These are phyloP conservation scores for Sycophaga agraensis DNA, from an alignment of 1,140 invertebrate genomes.

Conservation along the genomic window DNA sequence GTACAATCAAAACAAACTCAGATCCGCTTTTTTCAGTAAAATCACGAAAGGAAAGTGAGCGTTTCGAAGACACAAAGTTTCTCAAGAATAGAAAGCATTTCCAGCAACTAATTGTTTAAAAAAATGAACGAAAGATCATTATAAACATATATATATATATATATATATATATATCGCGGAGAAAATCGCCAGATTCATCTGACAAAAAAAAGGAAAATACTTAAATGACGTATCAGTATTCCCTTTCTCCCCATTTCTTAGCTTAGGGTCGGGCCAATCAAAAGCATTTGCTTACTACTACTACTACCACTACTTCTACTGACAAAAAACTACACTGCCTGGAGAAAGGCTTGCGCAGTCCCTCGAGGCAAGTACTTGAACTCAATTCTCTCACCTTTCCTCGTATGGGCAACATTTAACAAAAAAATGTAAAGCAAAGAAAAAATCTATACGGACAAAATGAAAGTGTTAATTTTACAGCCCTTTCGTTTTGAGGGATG, in stretches of 20 bases:
- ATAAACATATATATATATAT: no score
- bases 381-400: constrained; percentile 44
- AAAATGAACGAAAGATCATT: constrained; percentile 17
- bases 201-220: constrained; percentile 31
- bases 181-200: background rate
- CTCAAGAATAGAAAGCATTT: constrained; percentile 18
- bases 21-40: constrained; percentile 37
- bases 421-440: background rate
- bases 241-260: constrained; percentile 60
- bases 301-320: constrained; percentile 60
- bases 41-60: constrained; percentile 24
- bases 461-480: constrained; percentile 41
- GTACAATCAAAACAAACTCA: constrained; percentile 37
- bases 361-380: constrained; percentile 59
- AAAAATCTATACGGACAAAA: background rate
- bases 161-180: no score
- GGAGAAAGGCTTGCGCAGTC: constrained; percentile 58
- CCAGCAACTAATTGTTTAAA: constrained; percentile 16
- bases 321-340: constrained; percentile 59
- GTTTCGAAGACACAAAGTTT: constrained; percentile 35
- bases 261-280: constrained; percentile 60
- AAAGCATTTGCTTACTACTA: constrained; percentile 58
- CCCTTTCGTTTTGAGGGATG: constrained; percentile 35
- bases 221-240: constrained; percentile 54
- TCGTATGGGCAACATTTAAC: constrained; percentile 20